A percentile compares a stretch with the other conserved stretches of the same genome.
Conservation (phyloP, 1,140 invertebrate genomes). For the Heterodera carotae region DNA sequence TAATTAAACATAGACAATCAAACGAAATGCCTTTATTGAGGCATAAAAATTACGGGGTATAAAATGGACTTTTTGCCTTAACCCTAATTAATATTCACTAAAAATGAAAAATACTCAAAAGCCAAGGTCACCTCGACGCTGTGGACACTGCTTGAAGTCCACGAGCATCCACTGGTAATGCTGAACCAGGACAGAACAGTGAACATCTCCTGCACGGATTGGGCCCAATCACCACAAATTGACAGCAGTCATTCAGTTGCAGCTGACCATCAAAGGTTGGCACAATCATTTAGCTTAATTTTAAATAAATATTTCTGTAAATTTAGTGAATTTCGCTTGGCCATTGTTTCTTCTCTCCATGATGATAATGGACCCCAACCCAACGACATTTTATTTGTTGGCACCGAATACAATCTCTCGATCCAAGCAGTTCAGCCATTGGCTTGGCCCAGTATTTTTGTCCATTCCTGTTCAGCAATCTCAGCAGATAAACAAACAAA, state of each 20-base stretch:
- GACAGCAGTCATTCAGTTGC: neutral
- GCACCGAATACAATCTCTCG: neutral
- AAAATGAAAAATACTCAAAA: too few relatives aligned
- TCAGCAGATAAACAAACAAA: neutral
- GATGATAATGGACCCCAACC: too few relatives aligned
- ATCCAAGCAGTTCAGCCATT: neutral
- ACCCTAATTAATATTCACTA: too few relatives aligned
- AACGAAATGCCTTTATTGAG: too few relatives aligned
- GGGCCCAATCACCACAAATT: slow-evolving; percentile 12
- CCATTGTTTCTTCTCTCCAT: neutral
- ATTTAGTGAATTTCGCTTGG: neutral
- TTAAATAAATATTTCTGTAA: neutral
- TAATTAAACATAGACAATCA: too few relatives aligned
- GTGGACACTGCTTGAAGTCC: slow-evolving; percentile 17
- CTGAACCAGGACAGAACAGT: slow-evolving; percentile 11
- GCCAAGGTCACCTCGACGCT: slow-evolving; percentile 24
- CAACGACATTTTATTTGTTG: neutral
- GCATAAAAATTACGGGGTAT: too few relatives aligned
- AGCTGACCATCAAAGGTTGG: too few relatives aligned
- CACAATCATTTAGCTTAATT: too few relatives aligned
- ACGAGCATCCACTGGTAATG: slow-evolving; percentile 7
- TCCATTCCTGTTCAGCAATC: neutral
- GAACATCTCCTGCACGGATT: slow-evolving; percentile 16
- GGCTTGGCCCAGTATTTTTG: neutral
- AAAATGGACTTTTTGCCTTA: too few relatives aligned